A percentile compares a stretch with the other conserved stretches of the same genome.
Evolutionary conservation across 2,888 invertebrate species (phyloP).

Genomic region (Tetrapedia diversipes): DNA sequence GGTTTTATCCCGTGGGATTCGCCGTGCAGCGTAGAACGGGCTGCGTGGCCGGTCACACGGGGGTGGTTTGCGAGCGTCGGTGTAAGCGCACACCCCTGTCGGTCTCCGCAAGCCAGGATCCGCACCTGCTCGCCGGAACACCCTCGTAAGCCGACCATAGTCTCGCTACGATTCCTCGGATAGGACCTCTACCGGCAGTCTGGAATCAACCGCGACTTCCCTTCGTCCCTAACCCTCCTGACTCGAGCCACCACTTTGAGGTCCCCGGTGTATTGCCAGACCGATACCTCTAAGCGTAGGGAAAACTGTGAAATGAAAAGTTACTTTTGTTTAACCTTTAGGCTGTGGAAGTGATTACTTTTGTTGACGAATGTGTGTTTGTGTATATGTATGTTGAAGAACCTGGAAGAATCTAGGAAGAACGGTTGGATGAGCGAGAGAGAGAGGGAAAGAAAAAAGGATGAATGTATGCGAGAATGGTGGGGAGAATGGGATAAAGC

Average conservation of each 20-base stretch:
- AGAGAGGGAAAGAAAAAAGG: too few species aligned
- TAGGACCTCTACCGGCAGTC: conserved; percentile 4
- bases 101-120: conserved; percentile 55
- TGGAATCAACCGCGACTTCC: neutral
- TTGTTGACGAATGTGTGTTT: too few species aligned
- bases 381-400: too few species aligned
- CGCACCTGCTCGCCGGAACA: conserved; percentile 75
- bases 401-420: too few species aligned
- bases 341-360: too few species aligned
- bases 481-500: too few species aligned
- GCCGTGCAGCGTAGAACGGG: conserved; percentile 45
- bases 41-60: conserved; percentile 27
- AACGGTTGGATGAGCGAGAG: too few species aligned
- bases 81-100: conserved; percentile 25
- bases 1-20: conserved; percentile 79
- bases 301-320: conserved; percentile 27
- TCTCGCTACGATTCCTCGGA: conserved; percentile 52
- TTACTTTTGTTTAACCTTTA: too few species aligned
- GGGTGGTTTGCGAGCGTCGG: conserved; percentile 25
- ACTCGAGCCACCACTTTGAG: neutral
- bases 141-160: conserved; percentile 74
- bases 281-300: conserved; percentile 28
- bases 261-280: conserved; percentile 20
- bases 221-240: neutral
- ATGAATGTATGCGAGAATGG: too few species aligned